Percentiles rank a stretch among this genome's conserved stretches.
Evolutionary conservation across 37 sponge, comb jelly and placozoan genomes (phyloP).

Genomic region (Mnemiopsis leidyi): DNA sequence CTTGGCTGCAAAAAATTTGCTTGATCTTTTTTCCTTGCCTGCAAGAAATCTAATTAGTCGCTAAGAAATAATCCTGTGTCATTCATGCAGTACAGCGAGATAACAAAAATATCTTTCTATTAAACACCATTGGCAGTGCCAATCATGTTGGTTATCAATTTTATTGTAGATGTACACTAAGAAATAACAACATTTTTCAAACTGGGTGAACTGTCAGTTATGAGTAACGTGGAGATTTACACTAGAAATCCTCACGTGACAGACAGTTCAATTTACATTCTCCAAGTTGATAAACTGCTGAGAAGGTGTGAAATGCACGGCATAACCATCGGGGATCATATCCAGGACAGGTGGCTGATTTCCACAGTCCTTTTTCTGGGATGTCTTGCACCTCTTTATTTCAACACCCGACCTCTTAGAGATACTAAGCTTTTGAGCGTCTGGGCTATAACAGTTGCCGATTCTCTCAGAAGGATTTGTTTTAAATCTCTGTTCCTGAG

Average conservation of each 20-base stretch:
- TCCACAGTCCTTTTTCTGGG: background rate
- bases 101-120: no score
- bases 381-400: background rate
- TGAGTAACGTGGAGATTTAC: no score
- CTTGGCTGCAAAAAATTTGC: background rate
- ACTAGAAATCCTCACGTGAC: no score
- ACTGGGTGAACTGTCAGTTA: no score
- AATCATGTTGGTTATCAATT: no score
- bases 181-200: no score
- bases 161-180: no score
- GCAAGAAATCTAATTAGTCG: background rate
- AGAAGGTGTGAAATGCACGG: conserved; percentile 28
- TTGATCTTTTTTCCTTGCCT: background rate
- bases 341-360: background rate
- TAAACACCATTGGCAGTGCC: no score
- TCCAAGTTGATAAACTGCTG: conserved; percentile 27
- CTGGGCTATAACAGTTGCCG: conserved; percentile 45
- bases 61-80: background rate
- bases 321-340: background rate
- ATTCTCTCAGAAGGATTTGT: conserved; percentile 14
- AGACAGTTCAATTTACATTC: no score
- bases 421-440: background rate
- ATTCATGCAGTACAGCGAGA: no score
- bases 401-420: background rate
- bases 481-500: background rate